A percentile compares a stretch with the other conserved stretches of the same genome.
Evolutionary conservation across 2,888 invertebrate species (phyloP).

Genomic region (Conops quadrifasciatus): DNA sequence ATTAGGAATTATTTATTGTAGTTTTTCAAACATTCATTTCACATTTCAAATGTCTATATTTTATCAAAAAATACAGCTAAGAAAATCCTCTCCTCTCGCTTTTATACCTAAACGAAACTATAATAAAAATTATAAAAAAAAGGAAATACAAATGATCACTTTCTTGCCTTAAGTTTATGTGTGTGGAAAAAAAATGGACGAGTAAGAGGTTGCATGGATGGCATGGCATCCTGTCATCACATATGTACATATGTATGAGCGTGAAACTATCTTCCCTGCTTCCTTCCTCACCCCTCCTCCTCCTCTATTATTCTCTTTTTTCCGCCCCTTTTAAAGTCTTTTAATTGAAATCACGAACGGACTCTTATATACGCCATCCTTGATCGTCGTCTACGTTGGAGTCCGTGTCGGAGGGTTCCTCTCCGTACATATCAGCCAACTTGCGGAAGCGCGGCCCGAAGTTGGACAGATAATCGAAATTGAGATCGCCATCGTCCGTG

Average conservation of each 20-base stretch:
- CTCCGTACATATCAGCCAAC: conserved; percentile 94
- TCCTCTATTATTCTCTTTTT: neutral
- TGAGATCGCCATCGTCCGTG: conserved; percentile 91
- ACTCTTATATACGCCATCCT: conserved; percentile 75
- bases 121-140: conserved; percentile 9
- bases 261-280: conserved; percentile 35
- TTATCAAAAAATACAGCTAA: conserved; percentile 51
- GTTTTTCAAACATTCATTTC: neutral
- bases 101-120: conserved; percentile 10
- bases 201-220: too few relatives aligned
- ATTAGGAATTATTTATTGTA: conserved; percentile 24
- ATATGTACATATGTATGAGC: neutral
- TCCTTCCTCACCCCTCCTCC: conserved; percentile 32
- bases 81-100: conserved; percentile 19
- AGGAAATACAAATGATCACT: conserved; percentile 27
- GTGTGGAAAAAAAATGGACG: conserved; percentile 17
- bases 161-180: conserved; percentile 27
- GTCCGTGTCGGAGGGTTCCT: conserved; percentile 83
- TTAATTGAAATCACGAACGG: conserved; percentile 1
- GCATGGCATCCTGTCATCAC: conserved; percentile 27
- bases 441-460: conserved; percentile 97
- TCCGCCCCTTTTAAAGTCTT: conserved; percentile 16
- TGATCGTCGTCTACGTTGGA: conserved; percentile 79
- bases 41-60: conserved; percentile 43
- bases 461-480: conserved; percentile 92